phyloP scores from a whole-genome alignment of 1,140 invertebrate species.

The Neuroterus valhalla region DNA sequence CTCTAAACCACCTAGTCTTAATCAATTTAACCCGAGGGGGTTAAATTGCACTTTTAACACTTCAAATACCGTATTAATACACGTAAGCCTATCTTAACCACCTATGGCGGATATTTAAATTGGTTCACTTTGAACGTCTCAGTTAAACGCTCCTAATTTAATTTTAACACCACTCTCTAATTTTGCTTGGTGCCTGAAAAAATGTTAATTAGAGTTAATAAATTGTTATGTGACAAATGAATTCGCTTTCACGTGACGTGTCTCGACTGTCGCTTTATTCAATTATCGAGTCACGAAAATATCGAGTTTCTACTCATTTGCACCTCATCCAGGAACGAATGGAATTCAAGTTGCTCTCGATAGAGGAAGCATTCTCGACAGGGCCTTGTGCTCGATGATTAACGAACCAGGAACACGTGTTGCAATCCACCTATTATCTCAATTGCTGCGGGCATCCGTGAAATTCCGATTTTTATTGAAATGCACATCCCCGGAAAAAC shows the following conservation, averaged over 20 bases:
- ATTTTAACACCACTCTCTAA: too few relatives aligned
- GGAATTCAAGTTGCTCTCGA: slow-evolving; percentile 17
- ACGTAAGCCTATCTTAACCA: too few relatives aligned
- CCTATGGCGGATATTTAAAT: too few relatives aligned
- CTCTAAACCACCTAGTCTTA: too few relatives aligned
- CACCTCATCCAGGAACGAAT: slow-evolving; percentile 5
- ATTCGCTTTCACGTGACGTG: not conserved
- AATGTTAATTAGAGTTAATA: slow-evolving; percentile 14
- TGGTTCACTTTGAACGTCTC: too few relatives aligned
- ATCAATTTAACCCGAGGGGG: too few relatives aligned
- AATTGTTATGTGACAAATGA: not conserved
- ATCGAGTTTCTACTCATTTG: slow-evolving; percentile 26
- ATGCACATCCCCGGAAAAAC: too few relatives aligned
- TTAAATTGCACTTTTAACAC: too few relatives aligned
- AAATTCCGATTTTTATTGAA: not conserved
- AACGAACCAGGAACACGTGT: slow-evolving; percentile 25
- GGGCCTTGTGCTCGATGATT: slow-evolving; percentile 28
- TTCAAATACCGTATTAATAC: too few relatives aligned
- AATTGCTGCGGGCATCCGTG: slow-evolving; percentile 4
- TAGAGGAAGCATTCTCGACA: slow-evolving; percentile 25
- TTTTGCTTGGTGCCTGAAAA: not conserved
- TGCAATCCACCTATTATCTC: slow-evolving; percentile 16
- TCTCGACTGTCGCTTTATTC: slow-evolving; percentile 3
- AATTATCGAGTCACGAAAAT: slow-evolving; percentile 29
- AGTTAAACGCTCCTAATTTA: too few relatives aligned